These are phyloP conservation scores for Nesogale talazaci DNA, from an alignment of 2,113 vertebrate species.

Conservation along the genomic window DNA sequence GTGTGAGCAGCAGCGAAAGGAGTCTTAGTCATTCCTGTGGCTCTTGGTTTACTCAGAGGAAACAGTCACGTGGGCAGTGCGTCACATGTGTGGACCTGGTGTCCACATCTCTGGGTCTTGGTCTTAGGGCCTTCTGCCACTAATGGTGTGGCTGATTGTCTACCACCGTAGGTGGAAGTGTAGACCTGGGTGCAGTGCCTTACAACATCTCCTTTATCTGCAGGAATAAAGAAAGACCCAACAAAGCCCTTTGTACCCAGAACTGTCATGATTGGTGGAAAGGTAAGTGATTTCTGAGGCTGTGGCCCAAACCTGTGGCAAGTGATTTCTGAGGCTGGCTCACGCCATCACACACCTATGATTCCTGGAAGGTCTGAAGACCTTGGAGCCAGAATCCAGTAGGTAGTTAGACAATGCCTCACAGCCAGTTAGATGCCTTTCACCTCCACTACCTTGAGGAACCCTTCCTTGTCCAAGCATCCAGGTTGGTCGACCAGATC, in stretches of 20 bases:
- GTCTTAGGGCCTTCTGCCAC: background rate
- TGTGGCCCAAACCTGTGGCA: background rate
- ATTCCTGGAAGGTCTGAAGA: too few relatives aligned
- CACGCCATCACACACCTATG: too few relatives aligned
- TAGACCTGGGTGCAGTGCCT: background rate
- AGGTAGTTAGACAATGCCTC: background rate
- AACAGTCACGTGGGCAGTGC: background rate
- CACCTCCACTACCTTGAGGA: background rate
- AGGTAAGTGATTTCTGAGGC: slow-evolving; percentile 87
- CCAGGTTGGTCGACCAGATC: background rate
- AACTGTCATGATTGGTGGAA: slow-evolving; percentile 93
- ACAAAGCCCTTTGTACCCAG: slow-evolving; percentile 90
- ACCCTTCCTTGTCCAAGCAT: background rate
- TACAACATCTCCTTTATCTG: slow-evolving; percentile 14
- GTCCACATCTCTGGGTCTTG: background rate
- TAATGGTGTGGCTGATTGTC: background rate
- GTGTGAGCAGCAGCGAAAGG: background rate
- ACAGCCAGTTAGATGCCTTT: too few relatives aligned
- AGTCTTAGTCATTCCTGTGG: background rate
- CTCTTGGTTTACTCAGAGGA: too few relatives aligned
- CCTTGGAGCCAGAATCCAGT: too few relatives aligned
- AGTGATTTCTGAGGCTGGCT: background rate
- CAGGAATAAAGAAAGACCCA: slow-evolving; percentile 92
- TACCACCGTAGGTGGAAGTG: background rate
- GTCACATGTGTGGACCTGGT: background rate